Percentiles rank a stretch among this genome's conserved stretches.
Conservation (phyloP, 2,888 invertebrate genomes). For the Liodrosophila aerea region DNA sequence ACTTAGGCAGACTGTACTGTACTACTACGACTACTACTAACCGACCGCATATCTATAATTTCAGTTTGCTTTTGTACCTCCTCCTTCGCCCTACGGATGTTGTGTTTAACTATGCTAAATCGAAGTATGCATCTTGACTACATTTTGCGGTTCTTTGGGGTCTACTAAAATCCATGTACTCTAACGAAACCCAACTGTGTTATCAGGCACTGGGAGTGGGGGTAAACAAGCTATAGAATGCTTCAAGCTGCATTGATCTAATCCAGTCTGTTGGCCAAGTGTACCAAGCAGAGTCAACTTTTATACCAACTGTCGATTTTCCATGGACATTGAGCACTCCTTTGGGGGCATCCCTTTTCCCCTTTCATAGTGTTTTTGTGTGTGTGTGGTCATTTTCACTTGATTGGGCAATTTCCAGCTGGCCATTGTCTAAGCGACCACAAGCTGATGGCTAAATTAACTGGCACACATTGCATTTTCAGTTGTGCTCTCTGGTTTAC, state of each 20-base stretch:
- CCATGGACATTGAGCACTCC: constrained; percentile 22
- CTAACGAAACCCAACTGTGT: constrained; percentile 60
- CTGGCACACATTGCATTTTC: constrained; percentile 59
- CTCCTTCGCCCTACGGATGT: background rate
- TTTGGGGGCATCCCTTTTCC: constrained; percentile 4
- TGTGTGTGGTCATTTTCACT: constrained; percentile 64
- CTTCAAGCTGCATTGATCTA: constrained; percentile 56
- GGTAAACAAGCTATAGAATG: constrained; percentile 48
- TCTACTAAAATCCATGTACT: constrained; percentile 51
- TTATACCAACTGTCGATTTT: constrained; percentile 63
- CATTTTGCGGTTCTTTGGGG: constrained; percentile 59
- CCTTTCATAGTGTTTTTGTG: constrained; percentile 17
- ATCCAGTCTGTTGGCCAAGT: constrained; percentile 12
- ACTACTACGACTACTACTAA: constrained; percentile 5
- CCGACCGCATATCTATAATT: background rate
- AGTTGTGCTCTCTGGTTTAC: constrained; percentile 18
- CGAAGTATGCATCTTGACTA: constrained; percentile 69
- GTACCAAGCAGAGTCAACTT: constrained; percentile 33
- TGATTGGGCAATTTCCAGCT: constrained; percentile 67
- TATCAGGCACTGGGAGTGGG: constrained; percentile 43
- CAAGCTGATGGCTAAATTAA: constrained; percentile 66
- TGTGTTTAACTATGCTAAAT: constrained; percentile 52
- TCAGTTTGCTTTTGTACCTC: constrained; percentile 12
- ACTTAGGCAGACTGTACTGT: constrained; percentile 1
- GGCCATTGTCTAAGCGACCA: constrained; percentile 64